Base-by-base conservation (phyloP, 2,888 invertebrate genomes). In the Drosophila flavopinicola region DNA sequence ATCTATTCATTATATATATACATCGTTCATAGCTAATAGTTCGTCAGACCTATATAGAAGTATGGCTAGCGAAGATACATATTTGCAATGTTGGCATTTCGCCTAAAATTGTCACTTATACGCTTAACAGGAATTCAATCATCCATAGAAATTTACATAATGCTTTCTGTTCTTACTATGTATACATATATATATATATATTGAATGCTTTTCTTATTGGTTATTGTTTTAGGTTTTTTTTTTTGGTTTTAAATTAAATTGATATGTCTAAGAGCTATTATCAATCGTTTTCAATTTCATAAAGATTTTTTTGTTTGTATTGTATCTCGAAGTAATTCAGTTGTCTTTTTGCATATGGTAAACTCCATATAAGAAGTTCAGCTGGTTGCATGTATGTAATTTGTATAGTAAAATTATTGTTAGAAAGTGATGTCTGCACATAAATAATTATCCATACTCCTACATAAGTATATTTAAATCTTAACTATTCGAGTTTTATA, bases 241-340 rank as follows among this genome's bases (percentile, higher is more conserved):
- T 51, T 52, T 63, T 56, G 52, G 63, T 65, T 82, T 78, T 84
- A 86, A 88, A 86, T 75, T 85, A 88, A 89, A 88, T 85, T 91
- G 91, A 91, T 91, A 91, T 91, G 91, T 91, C 90, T 90, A 90
- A 89, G 87, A 90, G 85, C 90, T 91, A 91, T 91, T 91, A 91
- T 91, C 89, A 89, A 90, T 90, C 89, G 90, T 89, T 90, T 87
- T 88, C 83, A 86, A 85, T 78, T 87, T 67, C 70, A 65, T 51
- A 65, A 80, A 70, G 59, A 17, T 35, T 27, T 66, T 58, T 45
- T 58, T 67, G 65, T 45, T 58, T 67, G 65, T 85, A 70, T 76
- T 83, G 63, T 84, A 63, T 76, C 39, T 73, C 38, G 64, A 82
- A 63, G 68, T 74, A 70, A 56, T 75, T 77, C 52, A 63, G 59